Evolutionary conservation across 2,797 vertebrate species (phyloP).

Genomic region (Netta rufina): DNA sequence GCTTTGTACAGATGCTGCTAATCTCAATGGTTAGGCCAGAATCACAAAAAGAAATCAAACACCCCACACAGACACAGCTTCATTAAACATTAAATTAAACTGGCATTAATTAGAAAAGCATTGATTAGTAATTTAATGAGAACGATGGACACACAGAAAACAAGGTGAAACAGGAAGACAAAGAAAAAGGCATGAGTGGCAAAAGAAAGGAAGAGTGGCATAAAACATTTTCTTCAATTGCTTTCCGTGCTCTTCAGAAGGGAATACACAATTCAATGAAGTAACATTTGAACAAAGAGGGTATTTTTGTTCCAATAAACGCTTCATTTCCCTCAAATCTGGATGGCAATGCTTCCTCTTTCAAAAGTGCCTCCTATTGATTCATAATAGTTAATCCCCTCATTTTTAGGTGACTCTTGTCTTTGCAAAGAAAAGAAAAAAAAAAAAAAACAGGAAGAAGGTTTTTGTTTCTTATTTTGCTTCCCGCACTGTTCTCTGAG

Average conservation of each 20-base stretch:
- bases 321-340: constrained; percentile 66
- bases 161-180: constrained; percentile 34
- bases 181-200: constrained; percentile 21
- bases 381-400: constrained; percentile 54
- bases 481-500: background rate
- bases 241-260: constrained; percentile 58
- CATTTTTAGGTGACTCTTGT: background rate
- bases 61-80: background rate
- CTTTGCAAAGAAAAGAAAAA: background rate
- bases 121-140: constrained; percentile 35
- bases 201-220: constrained; percentile 38
- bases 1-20: constrained; percentile 64
- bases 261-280: constrained; percentile 55
- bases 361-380: constrained; percentile 59
- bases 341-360: constrained; percentile 62
- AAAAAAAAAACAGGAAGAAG: background rate
- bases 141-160: constrained; percentile 27
- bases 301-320: constrained; percentile 69
- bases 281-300: constrained; percentile 59
- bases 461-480: constrained; percentile 15
- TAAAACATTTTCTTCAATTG: constrained; percentile 40
- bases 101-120: constrained; percentile 55
- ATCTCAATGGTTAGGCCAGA: constrained; percentile 16
- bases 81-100: constrained; percentile 49
- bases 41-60: constrained; percentile 49